phyloP scores from a whole-genome alignment of 2,113 vertebrate genomes.

The Ophiodon elongatus region DNA sequence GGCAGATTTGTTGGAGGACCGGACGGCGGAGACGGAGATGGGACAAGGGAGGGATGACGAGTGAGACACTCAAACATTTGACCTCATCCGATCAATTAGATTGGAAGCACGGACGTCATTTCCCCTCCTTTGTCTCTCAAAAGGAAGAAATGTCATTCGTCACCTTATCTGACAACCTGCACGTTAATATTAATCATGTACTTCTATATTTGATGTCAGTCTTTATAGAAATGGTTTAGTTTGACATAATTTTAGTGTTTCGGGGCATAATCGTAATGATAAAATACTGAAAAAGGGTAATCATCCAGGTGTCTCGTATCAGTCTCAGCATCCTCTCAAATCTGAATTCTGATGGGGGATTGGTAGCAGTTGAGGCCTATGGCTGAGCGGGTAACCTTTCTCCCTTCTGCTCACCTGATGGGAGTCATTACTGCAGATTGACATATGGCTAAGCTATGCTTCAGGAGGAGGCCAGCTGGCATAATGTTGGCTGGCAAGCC shows the following conservation, averaged over 20 bases:
- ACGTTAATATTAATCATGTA: background rate
- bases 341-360: constrained; percentile 1
- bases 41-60: constrained; percentile 27
- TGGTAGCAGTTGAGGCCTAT: background rate
- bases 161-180: background rate
- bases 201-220: background rate
- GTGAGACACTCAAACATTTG: constrained; percentile 44
- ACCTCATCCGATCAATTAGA: constrained; percentile 35
- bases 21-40: background rate
- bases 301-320: background rate
- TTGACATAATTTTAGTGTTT: background rate
- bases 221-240: background rate
- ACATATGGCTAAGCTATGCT: constrained; percentile 74
- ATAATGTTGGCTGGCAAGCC: constrained; percentile 58
- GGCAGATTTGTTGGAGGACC: background rate
- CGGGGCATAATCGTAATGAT: background rate
- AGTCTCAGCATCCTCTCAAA: background rate
- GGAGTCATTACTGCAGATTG: constrained; percentile 64
- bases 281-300: background rate
- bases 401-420: constrained; percentile 51
- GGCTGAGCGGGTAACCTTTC: constrained; percentile 35
- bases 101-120: constrained; percentile 1
- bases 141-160: constrained; percentile 19
- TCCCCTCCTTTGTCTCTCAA: constrained; percentile 26
- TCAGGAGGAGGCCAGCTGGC: constrained; percentile 76